Conservation (phyloP, 64 coral and sea anemone species). For the Catalaphyllia jardinei region DNA sequence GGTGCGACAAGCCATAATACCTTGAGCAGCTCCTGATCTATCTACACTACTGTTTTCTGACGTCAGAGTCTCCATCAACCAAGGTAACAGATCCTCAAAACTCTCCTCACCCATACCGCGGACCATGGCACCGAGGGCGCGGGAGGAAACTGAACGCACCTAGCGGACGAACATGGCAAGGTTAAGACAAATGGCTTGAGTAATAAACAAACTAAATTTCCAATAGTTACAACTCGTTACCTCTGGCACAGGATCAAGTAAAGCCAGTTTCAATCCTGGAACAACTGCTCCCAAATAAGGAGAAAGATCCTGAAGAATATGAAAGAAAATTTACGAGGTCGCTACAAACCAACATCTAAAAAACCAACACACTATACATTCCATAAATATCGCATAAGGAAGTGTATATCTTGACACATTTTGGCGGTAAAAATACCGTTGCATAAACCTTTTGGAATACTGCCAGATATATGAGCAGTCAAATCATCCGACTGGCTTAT, state of each 20-base stretch:
- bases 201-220: background rate
- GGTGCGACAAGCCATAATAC: constrained; percentile 49
- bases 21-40: constrained; percentile 93
- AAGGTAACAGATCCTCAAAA: constrained; percentile 89
- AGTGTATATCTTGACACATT: too few relatives aligned
- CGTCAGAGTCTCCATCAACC: constrained; percentile 90
- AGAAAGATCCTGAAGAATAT: constrained; percentile 78
- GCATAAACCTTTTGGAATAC: too few relatives aligned
- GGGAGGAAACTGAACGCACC: constrained; percentile 89
- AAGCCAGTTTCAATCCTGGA: constrained; percentile 92
- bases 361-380: too few relatives aligned
- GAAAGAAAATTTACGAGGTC: background rate
- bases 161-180: constrained; percentile 16
- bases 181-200: too few relatives aligned
- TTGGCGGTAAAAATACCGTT: too few relatives aligned
- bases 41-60: constrained; percentile 92
- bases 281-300: constrained; percentile 89
- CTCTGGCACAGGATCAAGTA: constrained; percentile 97
- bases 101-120: constrained; percentile 96
- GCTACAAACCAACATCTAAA: too few relatives aligned
- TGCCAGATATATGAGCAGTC: too few relatives aligned
- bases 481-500: too few relatives aligned
- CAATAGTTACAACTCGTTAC: constrained; percentile 34
- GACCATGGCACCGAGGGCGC: constrained; percentile 95
- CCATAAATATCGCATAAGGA: too few relatives aligned